phyloP scores from a whole-genome alignment of 2,797 vertebrate genomes.

The Chiloscyllium punctatum region DNA sequence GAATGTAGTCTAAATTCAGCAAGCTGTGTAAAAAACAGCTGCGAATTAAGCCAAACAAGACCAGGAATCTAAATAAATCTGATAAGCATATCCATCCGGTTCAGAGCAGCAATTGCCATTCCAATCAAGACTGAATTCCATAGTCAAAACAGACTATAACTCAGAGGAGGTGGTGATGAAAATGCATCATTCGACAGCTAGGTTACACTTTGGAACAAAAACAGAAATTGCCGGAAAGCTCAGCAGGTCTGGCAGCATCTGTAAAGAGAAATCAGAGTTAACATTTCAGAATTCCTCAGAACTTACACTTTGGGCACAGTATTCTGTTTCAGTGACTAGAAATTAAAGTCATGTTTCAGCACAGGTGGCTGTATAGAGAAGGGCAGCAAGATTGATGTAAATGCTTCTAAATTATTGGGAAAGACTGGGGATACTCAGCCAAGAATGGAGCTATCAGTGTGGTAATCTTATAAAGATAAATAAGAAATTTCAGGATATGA shows the following conservation, averaged over 20 bases:
- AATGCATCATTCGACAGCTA: not conserved
- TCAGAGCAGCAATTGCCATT: not conserved
- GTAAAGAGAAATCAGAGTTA: too few species aligned
- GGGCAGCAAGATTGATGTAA: not conserved
- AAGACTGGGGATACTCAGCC: not conserved
- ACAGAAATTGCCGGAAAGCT: too few species aligned
- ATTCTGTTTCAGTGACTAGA: not conserved
- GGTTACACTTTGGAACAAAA: not conserved
- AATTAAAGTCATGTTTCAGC: not conserved
- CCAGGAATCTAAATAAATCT: not conserved
- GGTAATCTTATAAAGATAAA: not conserved
- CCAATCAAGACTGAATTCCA: not conserved
- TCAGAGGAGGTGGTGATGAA: not conserved
- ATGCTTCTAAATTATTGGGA: not conserved
- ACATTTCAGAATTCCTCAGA: too few species aligned
- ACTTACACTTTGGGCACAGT: too few species aligned
- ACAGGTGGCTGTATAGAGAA: not conserved
- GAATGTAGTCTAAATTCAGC: not conserved
- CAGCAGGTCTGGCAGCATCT: too few species aligned
- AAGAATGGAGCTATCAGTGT: not conserved
- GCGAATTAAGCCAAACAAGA: not conserved
- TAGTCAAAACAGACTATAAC: not conserved
- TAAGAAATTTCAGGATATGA: not conserved
- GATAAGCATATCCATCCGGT: not conserved
- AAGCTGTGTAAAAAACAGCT: not conserved